A percentile compares a stretch with the other conserved stretches of the same genome.
phyloP scores from a whole-genome alignment of 2,888 invertebrate genomes.

The Heteropelma amictum region DNA sequence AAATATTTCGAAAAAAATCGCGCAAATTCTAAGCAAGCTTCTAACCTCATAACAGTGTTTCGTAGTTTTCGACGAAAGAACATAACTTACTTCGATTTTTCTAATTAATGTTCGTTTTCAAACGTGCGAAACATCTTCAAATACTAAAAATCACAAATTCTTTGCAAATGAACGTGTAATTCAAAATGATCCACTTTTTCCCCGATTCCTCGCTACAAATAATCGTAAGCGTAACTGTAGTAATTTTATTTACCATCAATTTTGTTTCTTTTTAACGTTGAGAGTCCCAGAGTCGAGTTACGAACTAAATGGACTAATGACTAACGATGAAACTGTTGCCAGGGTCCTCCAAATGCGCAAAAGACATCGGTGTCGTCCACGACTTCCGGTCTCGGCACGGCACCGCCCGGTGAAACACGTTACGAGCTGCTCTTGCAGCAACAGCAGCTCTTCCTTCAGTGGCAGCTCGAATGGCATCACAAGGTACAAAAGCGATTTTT shows the following conservation, averaged over 20 bases:
- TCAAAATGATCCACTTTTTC: no score
- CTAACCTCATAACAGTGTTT: no score
- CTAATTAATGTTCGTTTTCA: no score
- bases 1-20: no score
- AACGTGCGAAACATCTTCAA: no score
- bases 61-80: no score
- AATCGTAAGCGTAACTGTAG: no score
- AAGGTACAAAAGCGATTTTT: conserved; percentile 78
- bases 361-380: conserved; percentile 83
- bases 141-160: no score
- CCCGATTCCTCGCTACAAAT: no score
- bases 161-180: no score
- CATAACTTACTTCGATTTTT: no score
- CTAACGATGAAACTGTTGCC: conserved; percentile 60
- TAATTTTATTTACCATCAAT: neutral
- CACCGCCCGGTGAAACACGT: conserved; percentile 85
- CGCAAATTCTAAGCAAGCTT: no score
- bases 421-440: conserved; percentile 96
- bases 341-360: conserved; percentile 93
- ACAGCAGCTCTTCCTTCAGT: conserved; percentile 94
- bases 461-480: conserved; percentile 90
- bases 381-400: conserved; percentile 70
- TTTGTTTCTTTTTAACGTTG: neutral
- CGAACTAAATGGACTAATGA: conserved; percentile 52
- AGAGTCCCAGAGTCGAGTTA: conserved; percentile 9